phyloP scores from a whole-genome alignment of 2,113 vertebrate species.

The Speoplatyrhinus poulsoni region DNA sequence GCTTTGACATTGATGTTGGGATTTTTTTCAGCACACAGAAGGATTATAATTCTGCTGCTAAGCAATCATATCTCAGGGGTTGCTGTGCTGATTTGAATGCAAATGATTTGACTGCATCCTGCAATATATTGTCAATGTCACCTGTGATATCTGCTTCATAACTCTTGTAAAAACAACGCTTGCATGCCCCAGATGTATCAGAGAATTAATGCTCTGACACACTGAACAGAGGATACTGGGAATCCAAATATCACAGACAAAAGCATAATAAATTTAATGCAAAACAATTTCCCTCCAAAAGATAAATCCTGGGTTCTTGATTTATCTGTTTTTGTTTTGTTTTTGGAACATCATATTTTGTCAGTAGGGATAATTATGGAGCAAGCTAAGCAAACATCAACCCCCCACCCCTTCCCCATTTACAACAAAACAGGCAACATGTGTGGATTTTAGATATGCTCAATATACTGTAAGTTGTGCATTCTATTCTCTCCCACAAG shows the following conservation, averaged over 20 bases:
- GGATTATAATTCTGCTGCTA: conserved; percentile 47
- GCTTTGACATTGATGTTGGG: conserved; percentile 41
- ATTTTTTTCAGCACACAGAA: conserved; percentile 47
- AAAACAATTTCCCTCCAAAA: background rate
- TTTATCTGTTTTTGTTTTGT: conserved; percentile 5
- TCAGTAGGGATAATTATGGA: too few relatives aligned
- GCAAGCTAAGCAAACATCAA: too few relatives aligned
- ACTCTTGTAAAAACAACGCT: conserved; percentile 21
- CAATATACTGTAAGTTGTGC: conserved; percentile 33
- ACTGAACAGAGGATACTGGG: conserved; percentile 27
- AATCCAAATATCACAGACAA: conserved; percentile 11
- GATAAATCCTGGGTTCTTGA: too few relatives aligned
- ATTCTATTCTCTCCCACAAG: conserved; percentile 13
- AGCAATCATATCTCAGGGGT: conserved; percentile 46
- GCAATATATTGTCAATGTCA: conserved; percentile 43
- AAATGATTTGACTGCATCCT: conserved; percentile 36
- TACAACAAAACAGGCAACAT: conserved; percentile 9
- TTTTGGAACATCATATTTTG: background rate
- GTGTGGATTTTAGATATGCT: conserved; percentile 18
- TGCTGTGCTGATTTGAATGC: conserved; percentile 42
- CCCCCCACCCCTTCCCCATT: background rate
- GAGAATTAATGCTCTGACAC: conserved; percentile 22
- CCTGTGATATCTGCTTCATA: conserved; percentile 46
- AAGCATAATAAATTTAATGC: conserved; percentile 10
- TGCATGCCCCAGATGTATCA: conserved; percentile 16